Evolutionary conservation across 2,888 invertebrate genomes (phyloP).

Genomic region (Tenthredo mesomela): DNA sequence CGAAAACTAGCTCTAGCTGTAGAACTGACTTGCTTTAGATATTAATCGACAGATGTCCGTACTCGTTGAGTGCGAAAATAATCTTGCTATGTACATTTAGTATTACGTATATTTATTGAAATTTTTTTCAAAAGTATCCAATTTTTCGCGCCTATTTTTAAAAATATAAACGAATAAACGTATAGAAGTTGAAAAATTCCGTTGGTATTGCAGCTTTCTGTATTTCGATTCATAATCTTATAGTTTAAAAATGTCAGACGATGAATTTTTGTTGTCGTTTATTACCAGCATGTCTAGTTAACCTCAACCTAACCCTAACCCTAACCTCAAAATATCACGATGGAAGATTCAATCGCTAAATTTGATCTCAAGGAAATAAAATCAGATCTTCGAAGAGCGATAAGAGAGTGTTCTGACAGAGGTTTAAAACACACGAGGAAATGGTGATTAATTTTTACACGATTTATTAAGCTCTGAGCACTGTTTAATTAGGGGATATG

Average conservation of each 20-base stretch:
- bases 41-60: background rate
- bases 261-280: constrained; percentile 12
- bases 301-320: background rate
- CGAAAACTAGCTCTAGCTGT: background rate
- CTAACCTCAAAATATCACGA: constrained; percentile 57
- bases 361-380: constrained; percentile 84
- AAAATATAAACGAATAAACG: no score
- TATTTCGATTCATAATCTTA: background rate
- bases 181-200: background rate
- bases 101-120: background rate
- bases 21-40: background rate
- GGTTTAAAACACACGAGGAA: constrained; percentile 90
- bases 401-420: constrained; percentile 88
- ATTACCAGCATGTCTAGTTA: background rate
- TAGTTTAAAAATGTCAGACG: background rate
- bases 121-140: background rate
- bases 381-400: constrained; percentile 82
- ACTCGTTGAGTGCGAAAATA: background rate
- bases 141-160: no score
- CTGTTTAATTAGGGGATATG: no score
- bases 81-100: background rate
- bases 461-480: background rate
- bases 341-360: constrained; percentile 74
- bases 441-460: constrained; percentile 82
- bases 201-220: background rate